Base-by-base conservation (phyloP, 2,888 invertebrate species). In the Tuta absoluta region DNA sequence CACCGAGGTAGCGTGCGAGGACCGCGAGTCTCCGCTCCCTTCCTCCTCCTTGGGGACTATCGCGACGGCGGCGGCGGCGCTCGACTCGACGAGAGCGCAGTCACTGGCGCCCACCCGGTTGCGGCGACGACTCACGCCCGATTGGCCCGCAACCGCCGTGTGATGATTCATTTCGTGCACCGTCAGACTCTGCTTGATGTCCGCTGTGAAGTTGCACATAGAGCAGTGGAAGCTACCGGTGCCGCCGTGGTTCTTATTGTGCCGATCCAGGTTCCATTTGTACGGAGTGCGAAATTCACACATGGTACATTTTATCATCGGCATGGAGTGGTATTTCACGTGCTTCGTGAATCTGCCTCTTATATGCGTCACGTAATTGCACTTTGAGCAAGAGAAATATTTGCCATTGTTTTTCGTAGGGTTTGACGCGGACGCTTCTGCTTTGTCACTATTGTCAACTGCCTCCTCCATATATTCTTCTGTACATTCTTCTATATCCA, bases 221-320 rank as follows among this genome's bases (percentile, higher is more conserved):
- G 95, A 94, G 86, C 98, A 98, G 78, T 95, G 94, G 86, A 96
- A 96, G 68, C 95, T 95, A n/a, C 97, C 97, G 64, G 93, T 94
- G 2, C 97, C 97, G 69, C 95, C 96, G 89, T 98, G 98, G 83
- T 97, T 97, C 86, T 96, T 96, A 93, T 96, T 96, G 84, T 98
- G 98, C 8, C 98, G 93, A 82, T 98, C 98, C 86, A 97, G 92
- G 88, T 98, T 98, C 96, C 98, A 98, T 85, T 95, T 95, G 92
- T 96, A 96, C 23, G 98, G 97, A 19, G 98, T 98, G 69, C 96
- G 95, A 84, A 98, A 98, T 80, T 98, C 97, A 87, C 98, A 98
- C 84, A 96, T 95, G 65, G 95, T 95, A 85, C 98, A 98, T 87
- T 98, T 97, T 73, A 97, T 97, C 96, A 97, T 97, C 74, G 96